Percentiles rank a stretch among this genome's conserved stretches.
These are phyloP conservation scores for Meloidogyne chitwoodi DNA, from an alignment of 1,140 invertebrate species.

Conservation along the genomic window DNA sequence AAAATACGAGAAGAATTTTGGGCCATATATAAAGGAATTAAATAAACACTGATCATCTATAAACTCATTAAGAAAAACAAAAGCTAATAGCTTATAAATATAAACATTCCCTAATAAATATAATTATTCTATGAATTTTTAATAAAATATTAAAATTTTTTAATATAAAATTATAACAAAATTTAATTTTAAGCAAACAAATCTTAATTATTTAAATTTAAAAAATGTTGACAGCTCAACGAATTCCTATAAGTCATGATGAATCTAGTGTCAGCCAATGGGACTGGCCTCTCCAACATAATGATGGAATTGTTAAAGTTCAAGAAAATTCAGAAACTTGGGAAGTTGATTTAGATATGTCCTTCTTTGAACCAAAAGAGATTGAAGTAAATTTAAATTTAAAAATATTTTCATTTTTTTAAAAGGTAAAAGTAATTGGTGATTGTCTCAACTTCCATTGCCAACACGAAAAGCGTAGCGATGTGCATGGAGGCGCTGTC, in stretches of 20 bases:
- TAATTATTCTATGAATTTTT: neutral
- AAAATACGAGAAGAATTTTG: neutral
- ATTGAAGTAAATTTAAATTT: conserved; percentile 27
- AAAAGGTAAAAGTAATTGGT: conserved; percentile 6
- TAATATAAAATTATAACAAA: neutral
- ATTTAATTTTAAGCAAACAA: neutral
- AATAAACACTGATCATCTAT: neutral
- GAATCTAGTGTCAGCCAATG: conserved; percentile 17
- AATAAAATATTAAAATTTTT: neutral
- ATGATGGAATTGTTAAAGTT: conserved; percentile 42
- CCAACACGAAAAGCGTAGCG: conserved; percentile 7
- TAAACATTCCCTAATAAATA: neutral
- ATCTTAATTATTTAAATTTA: neutral
- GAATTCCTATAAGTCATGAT: neutral
- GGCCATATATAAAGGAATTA: neutral
- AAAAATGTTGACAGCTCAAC: neutral
- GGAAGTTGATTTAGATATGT: conserved; percentile 34
- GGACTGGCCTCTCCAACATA: conserved; percentile 44
- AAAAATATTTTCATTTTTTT: neutral
- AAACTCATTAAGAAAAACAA: neutral
- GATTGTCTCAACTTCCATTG: neutral
- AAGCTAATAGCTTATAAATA: neutral
- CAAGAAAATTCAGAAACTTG: conserved; percentile 34
- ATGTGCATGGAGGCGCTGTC: conserved; percentile 4
- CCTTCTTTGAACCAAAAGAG: conserved; percentile 36